A percentile compares a stretch with the other conserved stretches of the same genome.
Evolutionary conservation across 2,113 vertebrate genomes (phyloP).

Genomic region (Chloropsis hardwickii): DNA sequence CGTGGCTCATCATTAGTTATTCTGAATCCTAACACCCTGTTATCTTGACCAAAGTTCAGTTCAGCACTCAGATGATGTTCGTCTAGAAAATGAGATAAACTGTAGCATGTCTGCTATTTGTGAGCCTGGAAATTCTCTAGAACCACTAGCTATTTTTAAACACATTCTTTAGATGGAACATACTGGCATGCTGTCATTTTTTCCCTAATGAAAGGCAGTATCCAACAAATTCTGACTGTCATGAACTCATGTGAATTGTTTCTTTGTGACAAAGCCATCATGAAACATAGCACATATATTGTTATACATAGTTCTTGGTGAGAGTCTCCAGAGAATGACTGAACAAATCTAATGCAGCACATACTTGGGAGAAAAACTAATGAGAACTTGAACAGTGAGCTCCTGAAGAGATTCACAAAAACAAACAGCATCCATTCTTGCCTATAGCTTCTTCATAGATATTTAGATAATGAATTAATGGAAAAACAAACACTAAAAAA

Average conservation of each 20-base stretch:
- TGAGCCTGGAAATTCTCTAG: constrained; percentile 45
- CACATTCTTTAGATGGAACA: constrained; percentile 2
- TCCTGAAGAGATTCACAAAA: neutral
- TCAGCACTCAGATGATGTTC: neutral
- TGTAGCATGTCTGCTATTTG: neutral
- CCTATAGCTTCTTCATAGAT: neutral
- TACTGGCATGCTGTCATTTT: neutral
- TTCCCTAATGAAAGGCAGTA: neutral
- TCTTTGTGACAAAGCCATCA: neutral
- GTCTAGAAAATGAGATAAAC: constrained; percentile 27
- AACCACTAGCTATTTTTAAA: constrained; percentile 54
- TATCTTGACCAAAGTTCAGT: constrained; percentile 25
- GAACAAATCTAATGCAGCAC: neutral
- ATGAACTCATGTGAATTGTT: neutral
- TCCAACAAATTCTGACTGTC: neutral
- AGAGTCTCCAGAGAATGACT: neutral
- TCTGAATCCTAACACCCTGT: constrained; percentile 5
- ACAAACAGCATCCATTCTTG: neutral
- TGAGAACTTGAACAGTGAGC: neutral
- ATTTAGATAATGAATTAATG: neutral
- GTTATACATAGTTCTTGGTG: neutral
- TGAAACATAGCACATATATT: neutral
- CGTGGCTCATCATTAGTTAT: neutral
- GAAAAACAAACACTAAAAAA: neutral
- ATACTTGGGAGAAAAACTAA: neutral